Conservation (phyloP, 2,888 invertebrate genomes). For the Stenolophus ochropezus region DNA sequence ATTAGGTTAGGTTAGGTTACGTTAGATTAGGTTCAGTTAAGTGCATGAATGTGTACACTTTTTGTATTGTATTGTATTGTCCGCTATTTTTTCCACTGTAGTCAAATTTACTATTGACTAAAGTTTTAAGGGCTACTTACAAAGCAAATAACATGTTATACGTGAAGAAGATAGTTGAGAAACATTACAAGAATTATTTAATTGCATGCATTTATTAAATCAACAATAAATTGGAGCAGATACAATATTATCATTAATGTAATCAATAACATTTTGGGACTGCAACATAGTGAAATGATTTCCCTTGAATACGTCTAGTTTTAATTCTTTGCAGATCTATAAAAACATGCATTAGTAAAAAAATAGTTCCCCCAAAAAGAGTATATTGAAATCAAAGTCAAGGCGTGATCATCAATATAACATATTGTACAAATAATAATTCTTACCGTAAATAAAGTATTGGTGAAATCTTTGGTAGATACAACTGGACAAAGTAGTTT, state of each 20-base stretch:
- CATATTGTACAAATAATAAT: neutral
- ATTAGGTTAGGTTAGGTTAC: too few relatives aligned
- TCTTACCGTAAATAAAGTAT: neutral
- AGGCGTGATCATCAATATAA: too few relatives aligned
- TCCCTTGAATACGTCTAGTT: slow-evolving; percentile 80
- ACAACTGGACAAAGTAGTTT: neutral
- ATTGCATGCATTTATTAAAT: neutral
- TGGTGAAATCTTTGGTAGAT: slow-evolving; percentile 15
- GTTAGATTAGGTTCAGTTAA: too few relatives aligned
- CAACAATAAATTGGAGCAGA: slow-evolving; percentile 45
- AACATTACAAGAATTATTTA: neutral
- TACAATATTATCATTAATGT: slow-evolving; percentile 75
- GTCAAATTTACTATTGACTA: too few relatives aligned
- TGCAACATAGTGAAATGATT: slow-evolving; percentile 84
- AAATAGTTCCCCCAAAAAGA: too few relatives aligned
- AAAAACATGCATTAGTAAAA: slow-evolving; percentile 67
- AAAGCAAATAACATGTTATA: too few relatives aligned
- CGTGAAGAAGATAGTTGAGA: too few relatives aligned
- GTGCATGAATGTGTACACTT: too few relatives aligned
- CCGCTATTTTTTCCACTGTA: too few relatives aligned
- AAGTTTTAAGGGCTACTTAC: too few relatives aligned
- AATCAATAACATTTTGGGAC: slow-evolving; percentile 78
- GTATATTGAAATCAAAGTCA: too few relatives aligned
- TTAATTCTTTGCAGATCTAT: slow-evolving; percentile 76
- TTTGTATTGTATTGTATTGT: too few relatives aligned